Base-by-base conservation (phyloP, 2,797 vertebrate species). In the Bradypodion pumilum region DNA sequence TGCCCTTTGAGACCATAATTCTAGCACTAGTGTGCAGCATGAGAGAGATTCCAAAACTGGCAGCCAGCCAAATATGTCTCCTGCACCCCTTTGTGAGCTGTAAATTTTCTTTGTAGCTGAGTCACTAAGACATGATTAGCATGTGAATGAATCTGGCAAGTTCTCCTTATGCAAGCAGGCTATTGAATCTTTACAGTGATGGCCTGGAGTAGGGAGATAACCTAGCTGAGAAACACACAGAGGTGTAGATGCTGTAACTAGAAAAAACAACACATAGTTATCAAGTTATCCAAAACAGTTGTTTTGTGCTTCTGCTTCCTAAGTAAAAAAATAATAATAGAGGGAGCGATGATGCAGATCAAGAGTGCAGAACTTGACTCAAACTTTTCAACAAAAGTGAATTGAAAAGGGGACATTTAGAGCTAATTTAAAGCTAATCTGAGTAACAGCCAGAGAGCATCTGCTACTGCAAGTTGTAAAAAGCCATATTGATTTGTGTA, bases 81-180 rank as follows among this genome's bases (percentile, higher is more conserved):
- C n/a, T n/a, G n/a, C n/a, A n/a, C n/a, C 76, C 15, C 46, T 73
- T 73, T 44, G 16, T 19, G 37, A 80, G 72, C 46, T 44, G 15
- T 23, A 49, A 25, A 63, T 73, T 72, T 42, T 77, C 19, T 16
- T 40, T 10, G 42, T 21, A 23, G 13, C 19, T 77, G 79, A 81
- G 65, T 86, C 84, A 77, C 16, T 23, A 52, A 63, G 65, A 32
- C 25, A 69, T 70, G 84, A 85, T 46, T 74, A 37, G 29, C 59
- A 35, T 35, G 62, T 74, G 65, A 81, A n/a, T 80, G 65, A 63
- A 40, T 68, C 12, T 29, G 19, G 49, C 23, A 12, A 68, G 35
- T 13, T 68, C 13, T 44, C 16, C 46, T 81, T 60, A 37, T 35
- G 56, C 49, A 75, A 85, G 42, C 32, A 37, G 13, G 60, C 1